A percentile compares a stretch with the other conserved stretches of the same genome.
Evolutionary conservation across 2,113 vertebrate species (phyloP).

Genomic region (Engystomops pustulosus): DNA sequence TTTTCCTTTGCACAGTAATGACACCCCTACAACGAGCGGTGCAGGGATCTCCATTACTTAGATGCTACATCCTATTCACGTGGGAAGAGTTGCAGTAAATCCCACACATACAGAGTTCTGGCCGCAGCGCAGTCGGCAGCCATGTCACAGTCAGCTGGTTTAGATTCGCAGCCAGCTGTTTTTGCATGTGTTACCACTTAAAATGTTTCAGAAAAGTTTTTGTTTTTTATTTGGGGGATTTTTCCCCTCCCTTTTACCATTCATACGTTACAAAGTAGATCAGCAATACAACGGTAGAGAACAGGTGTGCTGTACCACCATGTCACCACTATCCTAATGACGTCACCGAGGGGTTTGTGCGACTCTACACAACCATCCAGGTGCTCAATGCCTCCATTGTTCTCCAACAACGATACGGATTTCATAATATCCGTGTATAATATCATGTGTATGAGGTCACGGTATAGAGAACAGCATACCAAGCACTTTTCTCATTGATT

Average conservation of each 20-base stretch:
- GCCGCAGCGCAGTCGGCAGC: neutral
- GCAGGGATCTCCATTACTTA: neutral
- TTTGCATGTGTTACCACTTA: constrained; percentile 48
- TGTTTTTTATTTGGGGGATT: neutral
- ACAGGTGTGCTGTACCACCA: constrained; percentile 8
- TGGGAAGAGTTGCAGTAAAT: neutral
- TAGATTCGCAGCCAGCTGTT: constrained; percentile 37
- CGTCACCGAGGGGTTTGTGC: neutral
- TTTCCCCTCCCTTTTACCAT: neutral
- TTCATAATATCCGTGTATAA: no score
- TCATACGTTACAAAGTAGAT: neutral
- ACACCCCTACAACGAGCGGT: neutral
- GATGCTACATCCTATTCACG: neutral
- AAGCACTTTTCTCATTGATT: no score
- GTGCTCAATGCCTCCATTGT: constrained; percentile 17
- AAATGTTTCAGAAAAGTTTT: neutral
- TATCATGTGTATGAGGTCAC: neutral
- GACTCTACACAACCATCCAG: neutral
- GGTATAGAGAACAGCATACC: neutral
- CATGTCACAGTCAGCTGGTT: constrained; percentile 36
- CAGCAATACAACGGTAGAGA: neutral
- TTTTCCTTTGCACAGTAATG: neutral
- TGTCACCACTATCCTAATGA: neutral
- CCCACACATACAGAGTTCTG: neutral
- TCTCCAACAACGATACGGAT: neutral